These are phyloP conservation scores for Porphyrio hochstetteri DNA, from an alignment of 2,113 vertebrate species.

Conservation along the genomic window DNA sequence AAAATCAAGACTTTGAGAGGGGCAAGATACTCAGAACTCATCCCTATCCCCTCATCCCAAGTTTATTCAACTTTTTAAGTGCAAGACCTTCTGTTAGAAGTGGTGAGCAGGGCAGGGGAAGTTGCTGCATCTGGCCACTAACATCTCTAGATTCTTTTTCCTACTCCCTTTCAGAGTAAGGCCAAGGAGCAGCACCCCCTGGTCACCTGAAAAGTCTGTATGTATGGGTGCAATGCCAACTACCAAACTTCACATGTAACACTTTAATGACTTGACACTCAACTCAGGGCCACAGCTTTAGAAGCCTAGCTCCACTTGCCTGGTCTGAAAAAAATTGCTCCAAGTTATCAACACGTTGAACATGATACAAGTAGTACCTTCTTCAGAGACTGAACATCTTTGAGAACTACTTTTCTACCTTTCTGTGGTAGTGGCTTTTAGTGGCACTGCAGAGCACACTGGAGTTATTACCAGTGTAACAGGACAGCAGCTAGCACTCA, in stretches of 20 bases:
- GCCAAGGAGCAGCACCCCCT: no score
- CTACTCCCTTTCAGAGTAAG: fast-evolving
- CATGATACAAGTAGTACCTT: fast-evolving
- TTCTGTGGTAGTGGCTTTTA: fast-evolving
- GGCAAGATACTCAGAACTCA: fast-evolving
- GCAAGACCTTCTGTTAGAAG: fast-evolving
- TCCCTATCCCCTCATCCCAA: no score
- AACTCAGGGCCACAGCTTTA: fast-evolving
- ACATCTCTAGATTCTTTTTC: fast-evolving
- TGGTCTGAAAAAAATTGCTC: fast-evolving
- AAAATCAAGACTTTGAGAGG: no score
- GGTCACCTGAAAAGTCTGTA: fast-evolving
- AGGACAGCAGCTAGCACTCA: fast-evolving
- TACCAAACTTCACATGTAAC: fast-evolving
- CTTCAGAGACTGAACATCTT: not conserved
- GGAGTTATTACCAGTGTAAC: fast-evolving
- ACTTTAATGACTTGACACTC: fast-evolving
- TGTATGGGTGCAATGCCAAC: fast-evolving
- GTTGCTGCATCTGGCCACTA: fast-evolving
- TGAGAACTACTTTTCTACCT: no score
- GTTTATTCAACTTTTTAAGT: no score
- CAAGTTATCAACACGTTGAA: no score
- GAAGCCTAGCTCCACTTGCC: no score
- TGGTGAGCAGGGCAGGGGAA: fast-evolving
- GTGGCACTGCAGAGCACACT: fast-evolving